These are phyloP conservation scores for Laothoe populi DNA, from an alignment of 2,888 invertebrate species.

Conservation along the genomic window DNA sequence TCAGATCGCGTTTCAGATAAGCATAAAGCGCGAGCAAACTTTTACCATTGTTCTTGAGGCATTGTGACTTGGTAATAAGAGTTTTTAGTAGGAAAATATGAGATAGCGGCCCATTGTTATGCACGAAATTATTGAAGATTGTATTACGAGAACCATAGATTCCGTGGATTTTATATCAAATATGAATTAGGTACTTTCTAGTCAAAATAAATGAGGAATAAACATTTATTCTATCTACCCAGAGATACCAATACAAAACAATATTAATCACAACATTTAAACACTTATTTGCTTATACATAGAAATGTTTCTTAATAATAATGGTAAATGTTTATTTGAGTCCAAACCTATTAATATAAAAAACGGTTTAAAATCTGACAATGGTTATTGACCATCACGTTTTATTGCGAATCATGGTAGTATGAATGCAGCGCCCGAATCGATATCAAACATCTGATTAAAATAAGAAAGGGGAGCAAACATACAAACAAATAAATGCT, in stretches of 20 bases:
- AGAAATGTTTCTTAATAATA: neutral
- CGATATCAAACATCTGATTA: too few relatives aligned
- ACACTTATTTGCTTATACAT: neutral
- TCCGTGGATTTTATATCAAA: neutral
- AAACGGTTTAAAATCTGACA: too few relatives aligned
- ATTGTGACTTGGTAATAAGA: slow-evolving; percentile 21
- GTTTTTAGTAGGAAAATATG: slow-evolving; percentile 21
- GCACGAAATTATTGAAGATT: slow-evolving; percentile 36
- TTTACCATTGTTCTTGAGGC: slow-evolving; percentile 59
- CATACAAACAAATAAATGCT: neutral
- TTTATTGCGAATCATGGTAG: too few relatives aligned
- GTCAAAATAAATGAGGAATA: too few relatives aligned
- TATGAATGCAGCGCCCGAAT: too few relatives aligned
- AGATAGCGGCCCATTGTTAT: slow-evolving; percentile 30
- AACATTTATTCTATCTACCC: too few relatives aligned
- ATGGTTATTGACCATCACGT: too few relatives aligned
- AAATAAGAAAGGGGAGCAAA: too few relatives aligned
- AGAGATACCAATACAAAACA: too few relatives aligned
- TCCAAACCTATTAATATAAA: too few relatives aligned
- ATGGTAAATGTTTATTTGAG: neutral
- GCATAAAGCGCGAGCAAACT: slow-evolving; percentile 52
- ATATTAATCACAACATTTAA: neutral
- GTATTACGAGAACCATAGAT: neutral
- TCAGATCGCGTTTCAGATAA: slow-evolving; percentile 62
- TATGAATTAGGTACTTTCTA: neutral